Base-by-base conservation (phyloP, 2,888 invertebrate genomes). In the Phortica okadai region DNA sequence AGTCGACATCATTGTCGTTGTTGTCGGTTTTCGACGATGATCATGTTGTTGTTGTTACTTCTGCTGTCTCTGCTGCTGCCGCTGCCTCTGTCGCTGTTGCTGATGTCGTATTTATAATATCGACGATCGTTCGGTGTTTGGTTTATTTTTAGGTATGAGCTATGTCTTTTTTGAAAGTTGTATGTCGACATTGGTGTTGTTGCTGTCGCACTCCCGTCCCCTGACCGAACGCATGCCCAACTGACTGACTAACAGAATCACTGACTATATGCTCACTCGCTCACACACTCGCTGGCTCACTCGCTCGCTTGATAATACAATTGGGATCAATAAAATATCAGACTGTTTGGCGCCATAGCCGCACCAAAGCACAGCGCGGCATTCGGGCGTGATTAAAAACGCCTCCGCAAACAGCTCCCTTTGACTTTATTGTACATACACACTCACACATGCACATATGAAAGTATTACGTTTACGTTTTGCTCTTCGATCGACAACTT, bases 71-170 rank as follows among this genome's bases (percentile, higher is more conserved):
- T 45, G 45, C 10, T 45, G 59, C 6, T 59, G 8, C 16, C 5
- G 66, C 14, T 66, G 42, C 42, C 14, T 42, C 6, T 66, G 66
- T 42, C 11, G 2, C 11, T 66, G 16, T 59, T 8, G 59, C 8
- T 59, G 59, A 16, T 21, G 59, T 59, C 42, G 66, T 66, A 5
- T 66, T 66, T 66, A 59, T 59, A 59, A 59, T 59, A 8, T 59
- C 21, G 59, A 59, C 58, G 58, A 16, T 16, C n/a, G 58, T 2
- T 58, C n/a, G 58, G 64, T 66, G 14, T 66, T 11, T 66, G 14
- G 33, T 25, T 83, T 85, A 85, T 85, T 85, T 85, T 82, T 85
- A 85, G 87, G 79, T 79, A 81, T 85, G 85, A 85, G 87, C 85
- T 83, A 83, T 81, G 74, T 79, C 75, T 11, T 64, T 75, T 66